Evolutionary conservation across 2,888 invertebrate genomes (phyloP).

Genomic region (Nomada ruficornis): DNA sequence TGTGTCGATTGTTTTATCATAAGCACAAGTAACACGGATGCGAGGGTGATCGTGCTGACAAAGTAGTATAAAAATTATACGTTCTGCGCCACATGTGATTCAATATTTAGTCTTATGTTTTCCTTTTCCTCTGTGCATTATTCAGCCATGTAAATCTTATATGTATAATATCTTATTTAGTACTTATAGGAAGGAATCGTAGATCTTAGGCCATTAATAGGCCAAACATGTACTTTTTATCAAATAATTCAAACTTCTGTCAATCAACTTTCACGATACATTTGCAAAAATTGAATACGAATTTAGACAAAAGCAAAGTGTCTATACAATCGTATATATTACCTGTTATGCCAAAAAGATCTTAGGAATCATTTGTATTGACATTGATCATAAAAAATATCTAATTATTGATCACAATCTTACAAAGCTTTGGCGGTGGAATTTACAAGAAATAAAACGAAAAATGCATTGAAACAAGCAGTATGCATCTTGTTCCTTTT

Average conservation of each 20-base stretch:
- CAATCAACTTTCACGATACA: conserved; percentile 38
- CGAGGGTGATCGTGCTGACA: conserved; percentile 42
- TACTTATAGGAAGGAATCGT: conserved; percentile 71
- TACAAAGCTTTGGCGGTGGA: conserved; percentile 10
- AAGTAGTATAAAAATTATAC: conserved; percentile 56
- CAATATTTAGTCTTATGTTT: conserved; percentile 63
- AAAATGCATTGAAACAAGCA: conserved; percentile 40
- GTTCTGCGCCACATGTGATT: conserved; percentile 62
- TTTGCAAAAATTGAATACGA: conserved; percentile 31
- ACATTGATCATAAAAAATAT: conserved; percentile 24
- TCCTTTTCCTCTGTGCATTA: conserved; percentile 54
- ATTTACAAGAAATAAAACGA: conserved; percentile 10
- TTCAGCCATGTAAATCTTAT: conserved; percentile 64
- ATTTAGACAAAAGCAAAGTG: not conserved
- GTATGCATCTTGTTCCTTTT: conserved; percentile 49
- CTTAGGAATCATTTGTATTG: conserved; percentile 9
- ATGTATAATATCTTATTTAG: conserved; percentile 59
- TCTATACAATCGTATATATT: conserved; percentile 20
- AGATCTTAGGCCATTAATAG: conserved; percentile 65
- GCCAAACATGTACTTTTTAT: conserved; percentile 61
- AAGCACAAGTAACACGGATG: conserved; percentile 40
- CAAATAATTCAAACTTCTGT: conserved; percentile 52
- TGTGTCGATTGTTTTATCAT: conserved; percentile 32
- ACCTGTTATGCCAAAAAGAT: conserved; percentile 21
- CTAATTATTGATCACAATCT: conserved; percentile 10